These are phyloP conservation scores for Caradrina kadenii DNA, from an alignment of 2,888 invertebrate genomes.

Conservation along the genomic window DNA sequence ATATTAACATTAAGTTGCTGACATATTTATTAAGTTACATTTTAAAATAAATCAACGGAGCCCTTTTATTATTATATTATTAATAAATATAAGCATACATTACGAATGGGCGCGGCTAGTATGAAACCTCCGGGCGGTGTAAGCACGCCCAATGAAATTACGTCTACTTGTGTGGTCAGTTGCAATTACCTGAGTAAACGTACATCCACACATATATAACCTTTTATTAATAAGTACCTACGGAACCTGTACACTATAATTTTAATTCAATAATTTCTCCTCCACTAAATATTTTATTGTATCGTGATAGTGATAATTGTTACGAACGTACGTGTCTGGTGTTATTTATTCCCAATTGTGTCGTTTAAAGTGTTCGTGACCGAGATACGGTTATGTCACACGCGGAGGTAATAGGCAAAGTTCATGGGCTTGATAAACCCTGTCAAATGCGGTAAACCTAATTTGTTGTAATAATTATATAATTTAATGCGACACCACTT, in stretches of 20 bases:
- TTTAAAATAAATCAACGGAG: slow-evolving; percentile 57
- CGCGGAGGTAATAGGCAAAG: neutral
- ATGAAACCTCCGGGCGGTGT: slow-evolving; percentile 72
- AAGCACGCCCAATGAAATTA: slow-evolving; percentile 74
- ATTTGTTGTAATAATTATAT: slow-evolving; percentile 1
- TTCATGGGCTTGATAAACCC: neutral
- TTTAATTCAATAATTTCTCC: slow-evolving; percentile 61
- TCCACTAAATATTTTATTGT: slow-evolving; percentile 57
- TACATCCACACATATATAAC: slow-evolving; percentile 27
- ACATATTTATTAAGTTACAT: slow-evolving; percentile 56
- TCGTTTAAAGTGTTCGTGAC: slow-evolving; percentile 30
- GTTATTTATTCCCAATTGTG: slow-evolving; percentile 35
- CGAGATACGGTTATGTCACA: slow-evolving; percentile 6
- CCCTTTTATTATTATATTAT: slow-evolving; percentile 56
- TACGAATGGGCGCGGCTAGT: slow-evolving; percentile 73
- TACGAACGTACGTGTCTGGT: slow-evolving; percentile 21
- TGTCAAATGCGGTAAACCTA: neutral
- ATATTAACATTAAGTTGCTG: slow-evolving; percentile 49
- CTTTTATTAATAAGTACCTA: slow-evolving; percentile 59
- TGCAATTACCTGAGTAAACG: slow-evolving; percentile 66
- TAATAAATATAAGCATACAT: slow-evolving; percentile 60
- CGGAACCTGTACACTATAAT: slow-evolving; percentile 56
- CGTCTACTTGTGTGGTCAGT: slow-evolving; percentile 80
- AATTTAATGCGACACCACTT: neutral
- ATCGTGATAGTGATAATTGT: slow-evolving; percentile 53